A percentile compares a stretch with the other conserved stretches of the same genome.
Evolutionary conservation across 2,888 invertebrate genomes (phyloP).

Genomic region (Nymphalis urticae): DNA sequence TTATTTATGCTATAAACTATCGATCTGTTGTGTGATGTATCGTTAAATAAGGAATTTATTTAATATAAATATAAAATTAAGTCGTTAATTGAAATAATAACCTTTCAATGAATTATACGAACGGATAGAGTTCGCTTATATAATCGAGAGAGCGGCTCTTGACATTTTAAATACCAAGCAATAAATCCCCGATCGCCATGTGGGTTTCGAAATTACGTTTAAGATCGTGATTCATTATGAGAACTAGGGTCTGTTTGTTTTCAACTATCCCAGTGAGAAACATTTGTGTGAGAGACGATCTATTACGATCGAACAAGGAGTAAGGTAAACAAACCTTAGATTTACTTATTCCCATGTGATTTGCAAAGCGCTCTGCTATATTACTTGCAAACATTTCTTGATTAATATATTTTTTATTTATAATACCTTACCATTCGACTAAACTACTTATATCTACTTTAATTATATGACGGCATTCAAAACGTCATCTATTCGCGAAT

Average conservation of each 20-base stretch:
- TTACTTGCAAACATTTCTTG: too few relatives aligned
- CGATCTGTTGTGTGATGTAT: too few relatives aligned
- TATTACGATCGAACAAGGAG: too few relatives aligned
- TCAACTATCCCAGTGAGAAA: constrained; percentile 12
- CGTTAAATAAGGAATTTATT: background rate
- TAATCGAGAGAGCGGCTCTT: constrained; percentile 30
- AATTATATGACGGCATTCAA: too few relatives aligned
- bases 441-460: too few relatives aligned
- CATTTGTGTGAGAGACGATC: background rate
- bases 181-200: constrained; percentile 33
- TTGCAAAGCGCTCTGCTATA: too few relatives aligned
- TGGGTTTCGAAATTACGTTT: constrained; percentile 29
- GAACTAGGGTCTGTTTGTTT: constrained; percentile 26
- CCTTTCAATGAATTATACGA: constrained; percentile 16
- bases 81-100: constrained; percentile 13
- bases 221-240: constrained; percentile 30
- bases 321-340: too few relatives aligned
- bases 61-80: background rate
- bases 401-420: too few relatives aligned
- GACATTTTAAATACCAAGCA: constrained; percentile 25
- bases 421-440: too few relatives aligned
- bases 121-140: constrained; percentile 20
- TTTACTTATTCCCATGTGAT: too few relatives aligned
- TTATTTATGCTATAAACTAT: background rate
- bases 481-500: too few relatives aligned